phyloP scores from a whole-genome alignment of 2,113 vertebrate genomes.

The Austrofundulus limnaeus region DNA sequence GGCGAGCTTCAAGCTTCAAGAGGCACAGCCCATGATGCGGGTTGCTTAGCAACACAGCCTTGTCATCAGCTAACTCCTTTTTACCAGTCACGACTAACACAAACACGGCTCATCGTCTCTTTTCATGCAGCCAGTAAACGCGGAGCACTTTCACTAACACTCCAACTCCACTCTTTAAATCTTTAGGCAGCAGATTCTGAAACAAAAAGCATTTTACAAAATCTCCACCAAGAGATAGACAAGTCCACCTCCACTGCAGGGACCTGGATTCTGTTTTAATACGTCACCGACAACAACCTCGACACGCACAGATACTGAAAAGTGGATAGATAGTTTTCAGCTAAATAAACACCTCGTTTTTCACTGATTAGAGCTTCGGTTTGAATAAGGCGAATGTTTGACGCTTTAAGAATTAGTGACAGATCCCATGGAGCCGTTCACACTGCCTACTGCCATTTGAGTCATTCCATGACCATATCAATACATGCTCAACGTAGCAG shows the following conservation, averaged over 20 bases:
- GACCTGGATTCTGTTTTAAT: not conserved
- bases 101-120: slow-evolving; percentile 82
- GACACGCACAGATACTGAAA: not conserved
- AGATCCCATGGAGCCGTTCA: slow-evolving; percentile 18
- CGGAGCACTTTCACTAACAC: slow-evolving; percentile 63
- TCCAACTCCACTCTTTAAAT: slow-evolving; percentile 46
- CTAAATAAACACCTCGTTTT: not conserved
- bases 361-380: not conserved
- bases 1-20: slow-evolving; percentile 76
- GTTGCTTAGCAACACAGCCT: slow-evolving; percentile 87
- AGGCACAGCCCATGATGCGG: slow-evolving; percentile 80
- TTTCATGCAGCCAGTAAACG: slow-evolving; percentile 73
- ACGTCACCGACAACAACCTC: not conserved
- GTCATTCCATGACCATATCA: slow-evolving; percentile 41
- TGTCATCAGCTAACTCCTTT: slow-evolving; percentile 88
- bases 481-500: slow-evolving; percentile 34
- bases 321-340: not conserved
- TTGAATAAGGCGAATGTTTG: not conserved
- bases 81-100: slow-evolving; percentile 91
- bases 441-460: slow-evolving; percentile 35
- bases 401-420: slow-evolving; percentile 15
- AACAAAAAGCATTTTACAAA: slow-evolving; percentile 7
- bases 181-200: slow-evolving; percentile 28
- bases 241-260: not conserved
- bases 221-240: slow-evolving; percentile 7